Percentiles rank a stretch among this genome's conserved stretches.
Evolutionary conservation across 92 coral and sea anemone genomes (phyloP).

Genomic region (Heteractis magnifica): DNA sequence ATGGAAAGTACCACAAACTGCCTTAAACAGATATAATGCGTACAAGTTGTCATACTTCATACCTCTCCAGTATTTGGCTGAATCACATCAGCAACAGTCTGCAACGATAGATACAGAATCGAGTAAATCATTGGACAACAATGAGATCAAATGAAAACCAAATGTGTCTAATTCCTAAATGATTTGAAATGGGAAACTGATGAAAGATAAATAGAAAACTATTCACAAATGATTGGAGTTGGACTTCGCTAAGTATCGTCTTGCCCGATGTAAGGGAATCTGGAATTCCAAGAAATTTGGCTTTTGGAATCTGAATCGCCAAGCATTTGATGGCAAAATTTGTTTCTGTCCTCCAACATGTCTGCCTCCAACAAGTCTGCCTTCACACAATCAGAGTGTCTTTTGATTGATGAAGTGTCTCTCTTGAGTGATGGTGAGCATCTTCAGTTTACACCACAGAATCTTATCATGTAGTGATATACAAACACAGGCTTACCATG

Average conservation of each 20-base stretch:
- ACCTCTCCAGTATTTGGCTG: slow-evolving; percentile 56
- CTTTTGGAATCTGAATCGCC: too few relatives aligned
- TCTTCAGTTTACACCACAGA: neutral
- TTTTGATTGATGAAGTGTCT: too few relatives aligned
- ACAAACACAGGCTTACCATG: slow-evolving; percentile 32
- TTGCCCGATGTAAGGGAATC: too few relatives aligned
- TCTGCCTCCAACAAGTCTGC: too few relatives aligned
- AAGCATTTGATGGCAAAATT: too few relatives aligned
- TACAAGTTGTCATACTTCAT: neutral
- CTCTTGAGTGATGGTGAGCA: neutral
- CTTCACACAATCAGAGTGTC: too few relatives aligned
- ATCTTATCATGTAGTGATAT: neutral
- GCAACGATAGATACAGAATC: neutral
- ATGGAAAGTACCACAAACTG: too few relatives aligned
- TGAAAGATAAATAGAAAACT: neutral
- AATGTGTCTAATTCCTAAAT: neutral
- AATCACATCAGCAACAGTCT: slow-evolving; percentile 62
- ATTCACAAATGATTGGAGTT: too few relatives aligned
- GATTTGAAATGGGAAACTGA: neutral
- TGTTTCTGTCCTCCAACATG: too few relatives aligned
- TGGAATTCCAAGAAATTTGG: too few relatives aligned
- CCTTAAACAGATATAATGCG: neutral
- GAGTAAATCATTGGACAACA: neutral
- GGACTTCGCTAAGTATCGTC: too few relatives aligned
- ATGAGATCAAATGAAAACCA: neutral